Base-by-base conservation (phyloP, 2,888 invertebrate species). In the Drosophila neotestacea region DNA sequence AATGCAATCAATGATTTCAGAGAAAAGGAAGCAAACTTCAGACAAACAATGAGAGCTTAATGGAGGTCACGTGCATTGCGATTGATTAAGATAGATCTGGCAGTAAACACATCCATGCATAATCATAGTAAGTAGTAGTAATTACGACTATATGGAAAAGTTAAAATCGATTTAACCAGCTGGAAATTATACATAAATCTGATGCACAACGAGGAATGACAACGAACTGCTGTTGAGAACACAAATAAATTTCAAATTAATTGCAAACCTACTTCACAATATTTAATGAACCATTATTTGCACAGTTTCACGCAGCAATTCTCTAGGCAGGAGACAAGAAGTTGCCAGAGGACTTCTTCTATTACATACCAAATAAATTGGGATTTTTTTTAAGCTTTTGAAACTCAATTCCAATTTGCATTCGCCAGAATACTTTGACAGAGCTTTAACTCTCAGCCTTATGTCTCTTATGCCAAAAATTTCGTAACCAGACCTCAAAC, bases 61-160 rank as follows among this genome's bases (percentile, higher is more conserved):
- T 81, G 70, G 78, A 78, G 78, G 78, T 78, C 78, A 78, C 79
- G 65, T 70, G 54, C 70, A 61, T 22, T 46, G 39, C 60, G 27
- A 70, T 39, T 67, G 77, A 66, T 77, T 74, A 62, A 59, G 48
- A 55, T 42, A 54, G 30, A 54, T n/a, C 36, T 36, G 36, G 27
- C 46, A 46, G 46, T 46, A 56, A 56, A 38, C 32, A 48, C 13
- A 30, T 42, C 28, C 41, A 47, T 22, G 16, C 34, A 34, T 32
- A 30, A 27, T 38, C 30, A 34, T 47, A 32, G 54, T 22, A 48
- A 22, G 32, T 38, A 34, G 11, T 13, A 39, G 10, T 50, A 22
- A 6, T 50, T 50, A 7, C 34, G 11, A 50, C 22, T 22, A 11
- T 50, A 10, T 32, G 46, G 6, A 28, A 59, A 46, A 41, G n/a